Evolutionary conservation across 2,888 invertebrate species (phyloP).

Genomic region (Athripsodes cinereus): DNA sequence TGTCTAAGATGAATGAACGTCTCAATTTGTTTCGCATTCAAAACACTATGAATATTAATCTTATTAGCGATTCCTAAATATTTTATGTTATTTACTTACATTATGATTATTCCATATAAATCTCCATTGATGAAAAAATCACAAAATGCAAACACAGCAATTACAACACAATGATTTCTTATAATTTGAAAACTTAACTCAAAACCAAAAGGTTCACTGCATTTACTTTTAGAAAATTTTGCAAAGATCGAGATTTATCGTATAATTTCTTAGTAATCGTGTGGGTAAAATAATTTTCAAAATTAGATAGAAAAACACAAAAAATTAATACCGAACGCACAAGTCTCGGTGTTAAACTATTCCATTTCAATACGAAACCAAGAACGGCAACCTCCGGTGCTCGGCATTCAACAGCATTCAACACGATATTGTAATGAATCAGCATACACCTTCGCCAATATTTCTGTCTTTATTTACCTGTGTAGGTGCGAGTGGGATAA

Average conservation of each 20-base stretch:
- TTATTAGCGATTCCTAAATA: too few relatives aligned
- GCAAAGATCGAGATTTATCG: too few relatives aligned
- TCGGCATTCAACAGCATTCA: background rate
- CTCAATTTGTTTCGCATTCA: too few relatives aligned
- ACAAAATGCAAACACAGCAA: too few relatives aligned
- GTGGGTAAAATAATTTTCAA: too few relatives aligned
- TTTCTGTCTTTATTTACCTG: background rate
- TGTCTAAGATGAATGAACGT: too few relatives aligned
- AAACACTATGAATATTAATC: too few relatives aligned
- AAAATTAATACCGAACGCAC: background rate
- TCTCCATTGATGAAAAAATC: background rate
- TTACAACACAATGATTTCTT: too few relatives aligned
- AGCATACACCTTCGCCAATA: background rate
- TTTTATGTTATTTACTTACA: background rate
- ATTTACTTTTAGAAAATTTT: too few relatives aligned
- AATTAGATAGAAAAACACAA: background rate
- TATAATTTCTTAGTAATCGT: too few relatives aligned
- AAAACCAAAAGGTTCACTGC: too few relatives aligned
- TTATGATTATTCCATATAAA: background rate
- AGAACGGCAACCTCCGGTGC: constrained; percentile 1
- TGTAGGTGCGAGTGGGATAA: background rate
- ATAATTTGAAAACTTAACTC: too few relatives aligned
- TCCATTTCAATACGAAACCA: background rate
- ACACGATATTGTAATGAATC: background rate
- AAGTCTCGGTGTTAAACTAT: background rate